phyloP scores from a whole-genome alignment of 2,113 vertebrate species.

The Amia ocellicauda region DNA sequence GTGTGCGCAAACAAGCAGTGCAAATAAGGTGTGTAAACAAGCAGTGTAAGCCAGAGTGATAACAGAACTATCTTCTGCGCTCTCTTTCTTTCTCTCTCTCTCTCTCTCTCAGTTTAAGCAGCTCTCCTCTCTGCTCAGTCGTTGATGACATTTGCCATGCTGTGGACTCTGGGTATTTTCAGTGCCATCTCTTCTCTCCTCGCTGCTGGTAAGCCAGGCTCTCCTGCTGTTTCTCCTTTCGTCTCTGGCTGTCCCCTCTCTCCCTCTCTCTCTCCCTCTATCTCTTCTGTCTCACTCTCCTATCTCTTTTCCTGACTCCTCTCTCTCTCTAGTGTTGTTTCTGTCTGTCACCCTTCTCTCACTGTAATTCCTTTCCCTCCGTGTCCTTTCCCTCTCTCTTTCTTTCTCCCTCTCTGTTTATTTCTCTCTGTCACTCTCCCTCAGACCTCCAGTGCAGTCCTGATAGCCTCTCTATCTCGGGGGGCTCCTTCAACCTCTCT shows the following conservation, averaged over 20 bases:
- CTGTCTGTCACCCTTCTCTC: neutral
- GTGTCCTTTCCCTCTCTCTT: neutral
- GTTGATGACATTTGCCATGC: neutral
- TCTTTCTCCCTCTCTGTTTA: neutral
- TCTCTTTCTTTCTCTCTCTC: neutral
- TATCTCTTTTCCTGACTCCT: neutral
- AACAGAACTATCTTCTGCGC: no score
- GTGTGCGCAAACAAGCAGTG: no score
- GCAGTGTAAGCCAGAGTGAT: no score
- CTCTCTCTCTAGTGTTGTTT: neutral
- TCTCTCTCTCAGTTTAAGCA: neutral
- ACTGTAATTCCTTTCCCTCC: neutral
- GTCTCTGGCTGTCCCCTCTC: neutral
- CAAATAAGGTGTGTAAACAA: no score
- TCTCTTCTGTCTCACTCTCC: neutral
- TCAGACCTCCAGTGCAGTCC: slow-evolving; percentile 29
- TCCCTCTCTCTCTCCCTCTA: neutral
- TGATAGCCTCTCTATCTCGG: slow-evolving; percentile 19
- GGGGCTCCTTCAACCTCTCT: slow-evolving; percentile 41
- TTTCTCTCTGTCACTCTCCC: slow-evolving; percentile 28
- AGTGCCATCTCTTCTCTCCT: slow-evolving; percentile 38
- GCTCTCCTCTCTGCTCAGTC: neutral
- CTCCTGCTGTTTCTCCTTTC: slow-evolving; percentile 28
- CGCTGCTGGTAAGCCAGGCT: slow-evolving; percentile 28
- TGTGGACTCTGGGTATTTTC: neutral